Base-by-base conservation (phyloP, 2,797 vertebrate genomes). In the Muscicapa comitata region DNA sequence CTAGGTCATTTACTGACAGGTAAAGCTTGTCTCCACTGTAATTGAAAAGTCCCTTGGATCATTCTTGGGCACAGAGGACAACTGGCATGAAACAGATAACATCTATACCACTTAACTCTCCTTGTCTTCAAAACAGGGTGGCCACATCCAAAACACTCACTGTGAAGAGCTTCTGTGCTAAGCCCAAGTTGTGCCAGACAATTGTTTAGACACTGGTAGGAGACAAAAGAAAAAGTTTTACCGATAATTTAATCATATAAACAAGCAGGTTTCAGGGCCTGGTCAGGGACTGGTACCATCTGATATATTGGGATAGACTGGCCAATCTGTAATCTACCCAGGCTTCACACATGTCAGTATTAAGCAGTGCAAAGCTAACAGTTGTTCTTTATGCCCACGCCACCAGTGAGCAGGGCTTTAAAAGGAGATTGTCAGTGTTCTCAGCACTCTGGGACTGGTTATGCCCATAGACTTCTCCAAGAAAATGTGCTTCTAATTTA, bases 401-500 rank as follows among this genome's bases (percentile, higher is more conserved):
- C 48, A 80, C 24, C 61, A 79, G 21, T 7, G 2, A 96, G 54
- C 28, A 96, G 62, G 42, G 57, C 91, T 96, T 96, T 96, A 96
- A 95, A 96, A 96, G 90, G 96, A 94, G 67, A 90, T 86, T 68
- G 65, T 80, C 45, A 88, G 47, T 40, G 28, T 57, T 94, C 65
- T 80, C 76, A 86, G 85, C 67, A 33, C 10, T 3, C 88, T 89
- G 75, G 58, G 37, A 47, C 40, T 80, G 20, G 42, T 74, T 88
- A 80, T 79, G n/a, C 65, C 63, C 38, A n/a, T 15, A 89, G 72
- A 88, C 11, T 3, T 78, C 89, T 95, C 75, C 17, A 74, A 91
- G 51, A 89, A 94, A 95, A 96, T 77, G 51, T 96, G 94, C 33
- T 96, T 92, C 79, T 90, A 93, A 94, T 96, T 94, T 81, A 70